phyloP scores from a whole-genome alignment of 2,888 invertebrate genomes.

The Tuberolachnus salignus region DNA sequence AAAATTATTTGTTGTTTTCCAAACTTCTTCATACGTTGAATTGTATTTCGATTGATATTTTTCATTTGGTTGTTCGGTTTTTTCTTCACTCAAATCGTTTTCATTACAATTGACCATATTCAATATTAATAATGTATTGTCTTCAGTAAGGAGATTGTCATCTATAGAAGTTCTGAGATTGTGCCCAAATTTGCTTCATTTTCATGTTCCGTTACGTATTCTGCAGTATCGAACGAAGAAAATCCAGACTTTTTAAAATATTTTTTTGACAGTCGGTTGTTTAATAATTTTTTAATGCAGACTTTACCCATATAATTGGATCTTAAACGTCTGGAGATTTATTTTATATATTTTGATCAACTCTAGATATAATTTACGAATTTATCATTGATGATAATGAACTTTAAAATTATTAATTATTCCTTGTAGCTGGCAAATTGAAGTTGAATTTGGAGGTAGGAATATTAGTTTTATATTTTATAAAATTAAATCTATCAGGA shows the following conservation, averaged over 20 bases:
- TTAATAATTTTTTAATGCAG: too few species aligned
- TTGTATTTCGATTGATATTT: neutral
- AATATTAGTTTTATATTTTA: conserved; percentile 8
- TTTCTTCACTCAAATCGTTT: neutral
- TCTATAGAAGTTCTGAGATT: neutral
- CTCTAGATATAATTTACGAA: too few species aligned
- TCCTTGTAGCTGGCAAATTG: conserved; percentile 10
- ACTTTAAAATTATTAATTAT: conserved; percentile 23
- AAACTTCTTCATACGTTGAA: neutral
- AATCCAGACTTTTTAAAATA: too few species aligned
- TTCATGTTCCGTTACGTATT: too few species aligned
- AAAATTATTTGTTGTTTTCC: neutral
- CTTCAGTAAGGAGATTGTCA: neutral
- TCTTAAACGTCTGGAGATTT: too few species aligned
- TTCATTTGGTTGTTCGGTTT: neutral
- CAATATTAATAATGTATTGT: neutral
- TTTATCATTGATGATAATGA: neutral
- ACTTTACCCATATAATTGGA: too few species aligned
- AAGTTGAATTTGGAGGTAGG: conserved; percentile 10
- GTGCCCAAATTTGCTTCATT: too few species aligned
- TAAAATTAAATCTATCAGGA: neutral
- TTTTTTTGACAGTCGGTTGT: too few species aligned
- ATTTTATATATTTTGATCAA: too few species aligned
- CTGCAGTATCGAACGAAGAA: too few species aligned
- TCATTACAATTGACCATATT: neutral